These are phyloP conservation scores for Archips crataeganus DNA, from an alignment of 2,888 invertebrate genomes.

Conservation along the genomic window DNA sequence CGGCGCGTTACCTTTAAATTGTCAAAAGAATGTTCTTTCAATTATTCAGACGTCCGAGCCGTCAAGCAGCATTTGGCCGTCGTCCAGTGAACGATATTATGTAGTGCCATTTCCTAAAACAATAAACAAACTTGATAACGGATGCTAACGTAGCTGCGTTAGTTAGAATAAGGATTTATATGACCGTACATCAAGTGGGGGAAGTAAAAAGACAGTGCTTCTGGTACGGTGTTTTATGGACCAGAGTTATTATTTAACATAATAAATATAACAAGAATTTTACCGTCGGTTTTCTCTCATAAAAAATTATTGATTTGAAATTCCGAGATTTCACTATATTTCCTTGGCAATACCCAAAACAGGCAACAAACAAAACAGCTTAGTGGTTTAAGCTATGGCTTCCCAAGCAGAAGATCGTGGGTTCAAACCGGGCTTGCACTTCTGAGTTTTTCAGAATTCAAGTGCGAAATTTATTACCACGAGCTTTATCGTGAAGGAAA, in stretches of 20 bases:
- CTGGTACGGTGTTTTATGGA: constrained; percentile 20
- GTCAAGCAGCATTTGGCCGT: constrained; percentile 24
- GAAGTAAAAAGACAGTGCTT: constrained; percentile 33
- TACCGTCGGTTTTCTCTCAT: too few species aligned
- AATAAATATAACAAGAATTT: not conserved
- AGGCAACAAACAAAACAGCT: too few species aligned
- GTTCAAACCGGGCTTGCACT: too few species aligned
- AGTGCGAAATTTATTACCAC: too few species aligned
- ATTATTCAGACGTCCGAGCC: constrained; percentile 6
- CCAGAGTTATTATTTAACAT: constrained; percentile 5
- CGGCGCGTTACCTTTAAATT: too few species aligned
- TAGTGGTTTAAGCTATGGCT: too few species aligned
- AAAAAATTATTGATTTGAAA: too few species aligned
- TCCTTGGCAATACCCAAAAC: too few species aligned
- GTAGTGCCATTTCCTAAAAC: constrained; percentile 43
- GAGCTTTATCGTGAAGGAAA: too few species aligned
- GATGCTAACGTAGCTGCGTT: constrained; percentile 28
- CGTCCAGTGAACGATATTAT: constrained; percentile 41
- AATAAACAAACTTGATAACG: constrained; percentile 40
- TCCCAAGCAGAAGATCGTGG: too few species aligned
- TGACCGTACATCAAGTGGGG: constrained; percentile 38
- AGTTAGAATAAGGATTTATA: constrained; percentile 38
- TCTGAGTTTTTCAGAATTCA: too few species aligned
- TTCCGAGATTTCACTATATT: too few species aligned
- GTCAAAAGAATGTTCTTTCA: not conserved